Base-by-base conservation (phyloP, 1,140 invertebrate species). In the Contarinia nasturtii region DNA sequence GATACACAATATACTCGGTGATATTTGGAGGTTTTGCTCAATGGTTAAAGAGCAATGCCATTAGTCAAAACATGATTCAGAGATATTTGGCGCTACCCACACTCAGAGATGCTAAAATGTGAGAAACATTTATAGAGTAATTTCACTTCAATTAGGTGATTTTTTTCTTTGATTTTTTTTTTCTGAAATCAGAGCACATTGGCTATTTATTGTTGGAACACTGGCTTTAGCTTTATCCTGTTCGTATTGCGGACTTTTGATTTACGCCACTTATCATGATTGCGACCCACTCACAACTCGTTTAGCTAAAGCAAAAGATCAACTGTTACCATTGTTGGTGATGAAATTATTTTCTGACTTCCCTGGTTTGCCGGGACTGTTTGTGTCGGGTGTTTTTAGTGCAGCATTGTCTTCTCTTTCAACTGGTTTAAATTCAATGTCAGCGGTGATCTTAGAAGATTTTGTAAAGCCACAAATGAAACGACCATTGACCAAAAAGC, bases 371-470 rank as follows among this genome's bases (percentile, higher is more conserved):
- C 79, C 85, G 0, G 86, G 86, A 27, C 64, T 91, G 1, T 88
- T 89, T 58, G 76, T 89, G 0, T 84, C 86, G 19, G 83, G 84
- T 18, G 77, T 91, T 14, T 89, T 90, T 53, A 86, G 83, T 59
- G 86, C 85, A 12, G 83, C 85, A 40, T n/a, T 15, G 17, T 14
- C 37, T 15, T 40, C 12, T n/a, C 14, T 15, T 3, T 88, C 86
- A 1, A 93, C 89, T 7, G 88, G 87, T 0, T 65, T 94, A 4
- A 95, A 94, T 56, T 90, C 88, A 0, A 76, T 94, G 66, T 81
- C 89, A 1, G 89, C 90, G 10, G 82, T 93, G 11, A 83, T 94
- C 46, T 67, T 92, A 8, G 76, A 92, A 55, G 84, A 86, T 51
- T 81, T 81, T 51, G 76, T 77, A 44, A 80, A 80, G 62, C 75